Base-by-base conservation (phyloP, 2,113 vertebrate genomes). In the Vulpes vulpes region DNA sequence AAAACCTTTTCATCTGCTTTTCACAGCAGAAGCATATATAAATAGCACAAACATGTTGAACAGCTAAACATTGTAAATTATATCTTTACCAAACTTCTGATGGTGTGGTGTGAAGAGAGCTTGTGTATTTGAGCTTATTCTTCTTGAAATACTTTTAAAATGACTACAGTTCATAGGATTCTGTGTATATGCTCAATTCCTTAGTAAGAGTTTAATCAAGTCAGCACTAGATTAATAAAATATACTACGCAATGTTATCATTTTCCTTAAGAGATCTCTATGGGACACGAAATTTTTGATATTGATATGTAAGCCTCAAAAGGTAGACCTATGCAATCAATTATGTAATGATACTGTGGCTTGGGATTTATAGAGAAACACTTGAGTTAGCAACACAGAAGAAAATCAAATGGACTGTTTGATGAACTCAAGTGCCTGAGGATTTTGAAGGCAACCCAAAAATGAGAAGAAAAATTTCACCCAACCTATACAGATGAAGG, bases 381-480 rank as follows among this genome's bases (percentile, higher is more conserved):
- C 59, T 60, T 55, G 62, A 90, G 78, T 96, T 96, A 97, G 53
- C 84, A 96, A 95, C 49, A 93, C 5, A 92, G 43, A 81, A 92
- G 55, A 95, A 96, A 96, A 92, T 96, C 69, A 95, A 94, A 91
- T 96, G 69, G 51, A 95, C 81, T 95, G 35, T 93, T 96, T 96
- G 64, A 94, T 87, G 53, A 90, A 94, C 14, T 96, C 35, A 93
- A 87, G 49, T 81, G 49, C 53, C 62, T 78, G 69, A 92, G n/a
- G 57, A 92, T 35, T 94, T 62, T 83, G 74, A 95, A 96, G 59
- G 27, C 15, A 80, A 92, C 4, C 8, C 51, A 35, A 73, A 78
- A 82, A 38, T 35, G 20, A 94, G 49, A 89, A 96, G 53, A 55
- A 95, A 96, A 95, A 51, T 23, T 35, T 84, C 5, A 71, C 25